Conservation (phyloP, 2,888 invertebrate genomes). For the Patella caerulea region DNA sequence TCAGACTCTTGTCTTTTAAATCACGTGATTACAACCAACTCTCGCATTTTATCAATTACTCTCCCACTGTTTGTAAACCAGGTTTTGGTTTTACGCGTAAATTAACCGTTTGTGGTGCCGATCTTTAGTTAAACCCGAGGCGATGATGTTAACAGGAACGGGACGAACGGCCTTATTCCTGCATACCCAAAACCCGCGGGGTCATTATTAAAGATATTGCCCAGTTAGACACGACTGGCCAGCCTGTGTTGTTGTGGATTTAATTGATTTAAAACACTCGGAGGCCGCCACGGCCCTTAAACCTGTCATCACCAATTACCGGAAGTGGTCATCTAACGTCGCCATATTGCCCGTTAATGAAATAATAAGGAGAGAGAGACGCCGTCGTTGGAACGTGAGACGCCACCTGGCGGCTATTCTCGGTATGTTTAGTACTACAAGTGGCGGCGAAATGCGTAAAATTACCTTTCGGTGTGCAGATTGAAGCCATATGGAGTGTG, state of each 20-base stretch:
- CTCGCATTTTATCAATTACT: no score
- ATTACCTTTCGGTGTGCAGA: not conserved
- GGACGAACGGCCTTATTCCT: no score
- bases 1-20: no score
- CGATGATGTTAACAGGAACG: no score
- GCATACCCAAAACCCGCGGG: not conserved
- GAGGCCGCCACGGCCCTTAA: conserved; percentile 2
- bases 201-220: not conserved
- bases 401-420: conserved; percentile 7
- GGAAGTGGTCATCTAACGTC: not conserved
- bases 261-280: not conserved
- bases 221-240: not conserved
- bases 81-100: no score
- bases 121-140: no score
- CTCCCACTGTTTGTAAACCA: no score
- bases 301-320: conserved; percentile 4
- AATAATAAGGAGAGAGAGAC: conserved; percentile 5
- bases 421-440: conserved; percentile 4
- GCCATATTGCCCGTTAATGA: conserved; percentile 10
- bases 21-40: no score
- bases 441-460: not conserved
- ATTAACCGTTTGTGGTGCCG: no score
- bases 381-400: not conserved
- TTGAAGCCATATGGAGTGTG: not conserved
- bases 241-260: not conserved